These are phyloP conservation scores for Eupleurogrammus muticus DNA, from an alignment of 2,797 vertebrate genomes.

Conservation along the genomic window DNA sequence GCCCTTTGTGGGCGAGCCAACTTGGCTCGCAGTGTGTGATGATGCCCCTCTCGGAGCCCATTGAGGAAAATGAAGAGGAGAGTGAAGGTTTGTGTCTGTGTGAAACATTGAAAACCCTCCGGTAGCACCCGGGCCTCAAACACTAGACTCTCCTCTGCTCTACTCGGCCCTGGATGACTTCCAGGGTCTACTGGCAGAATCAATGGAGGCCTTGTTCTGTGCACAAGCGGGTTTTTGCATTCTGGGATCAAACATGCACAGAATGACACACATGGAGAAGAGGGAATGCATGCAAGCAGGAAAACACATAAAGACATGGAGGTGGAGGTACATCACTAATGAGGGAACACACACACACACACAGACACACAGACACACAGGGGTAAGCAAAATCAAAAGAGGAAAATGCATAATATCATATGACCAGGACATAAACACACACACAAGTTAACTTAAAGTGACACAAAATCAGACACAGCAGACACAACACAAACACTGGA, in stretches of 20 bases:
- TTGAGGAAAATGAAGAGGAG: conserved; percentile 73
- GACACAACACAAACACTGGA: no score
- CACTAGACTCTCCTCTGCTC: conserved; percentile 46
- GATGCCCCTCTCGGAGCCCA: conserved; percentile 66
- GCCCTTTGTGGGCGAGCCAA: conserved; percentile 68
- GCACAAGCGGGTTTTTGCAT: not conserved
- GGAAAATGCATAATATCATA: no score
- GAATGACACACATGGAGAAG: not conserved
- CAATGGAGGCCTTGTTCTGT: conserved; percentile 82
- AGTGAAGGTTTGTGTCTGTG: conserved; percentile 70
- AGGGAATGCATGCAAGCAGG: not conserved
- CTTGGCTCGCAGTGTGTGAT: conserved; percentile 68
- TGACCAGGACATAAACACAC: not conserved
- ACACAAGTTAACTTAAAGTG: not conserved
- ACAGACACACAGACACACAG: not conserved
- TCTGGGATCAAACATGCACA: not conserved
- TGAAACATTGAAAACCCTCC: conserved; percentile 45
- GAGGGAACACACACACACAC: not conserved
- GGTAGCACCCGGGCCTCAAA: conserved; percentile 53
- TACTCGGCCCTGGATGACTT: conserved; percentile 61
- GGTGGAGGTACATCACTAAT: not conserved
- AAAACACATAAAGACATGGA: not conserved
- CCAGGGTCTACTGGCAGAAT: conserved; percentile 54
- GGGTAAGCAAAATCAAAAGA: not conserved
- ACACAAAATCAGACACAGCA: no score